Evolutionary conservation across 1,140 invertebrate genomes (phyloP), one percentile per base, ranked within the genome.

Genomic region (Pogonus chalceus): DNA sequence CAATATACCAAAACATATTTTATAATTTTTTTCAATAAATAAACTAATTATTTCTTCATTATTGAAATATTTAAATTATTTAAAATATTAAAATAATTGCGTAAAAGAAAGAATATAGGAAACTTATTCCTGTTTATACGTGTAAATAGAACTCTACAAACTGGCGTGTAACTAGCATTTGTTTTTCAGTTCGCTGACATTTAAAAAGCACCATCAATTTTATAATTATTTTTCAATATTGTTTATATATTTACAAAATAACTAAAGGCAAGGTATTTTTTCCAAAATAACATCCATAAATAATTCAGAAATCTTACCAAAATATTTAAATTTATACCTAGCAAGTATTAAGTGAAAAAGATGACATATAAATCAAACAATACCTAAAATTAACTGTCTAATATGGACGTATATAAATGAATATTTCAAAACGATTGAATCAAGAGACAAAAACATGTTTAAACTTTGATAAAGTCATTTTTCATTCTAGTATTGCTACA

Each of bases 381-480:
- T 14, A 14, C 18, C 7, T 43, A 4, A 18, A 18, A 16, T 43
- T 4, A 10, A 43, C 7, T 43, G 37, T 43, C 37, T 43, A 12
- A 16, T 14, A 31, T 31, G 26, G 18, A 43, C n/a, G n/a, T n/a
- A n/a, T n/a, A n/a, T n/a, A n/a, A 43, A 18, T 43, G 7, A 43
- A 43, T 43, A 43, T 43, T 43, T 43, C 37, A 43, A 43, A 18
- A 43, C 26, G 3, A 43, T 16, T 43, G 37, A 43, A 43, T 43
- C 37, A 43, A 43, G 18, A 43, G 37, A 43, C 37, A 43, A 9
- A 43, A 43, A 43, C 37, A 43, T 43, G 37, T 43, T 43, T 43
- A 43, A 43, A 43, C 37, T 43, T 43, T 43, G 37, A 43, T 43
- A 43, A 43, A 43, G 37, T 43, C 37, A 43, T 43, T 43, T 43